These are phyloP conservation scores for Peucedramus taeniatus DNA, from an alignment of 2,113 vertebrate species.

Conservation along the genomic window DNA sequence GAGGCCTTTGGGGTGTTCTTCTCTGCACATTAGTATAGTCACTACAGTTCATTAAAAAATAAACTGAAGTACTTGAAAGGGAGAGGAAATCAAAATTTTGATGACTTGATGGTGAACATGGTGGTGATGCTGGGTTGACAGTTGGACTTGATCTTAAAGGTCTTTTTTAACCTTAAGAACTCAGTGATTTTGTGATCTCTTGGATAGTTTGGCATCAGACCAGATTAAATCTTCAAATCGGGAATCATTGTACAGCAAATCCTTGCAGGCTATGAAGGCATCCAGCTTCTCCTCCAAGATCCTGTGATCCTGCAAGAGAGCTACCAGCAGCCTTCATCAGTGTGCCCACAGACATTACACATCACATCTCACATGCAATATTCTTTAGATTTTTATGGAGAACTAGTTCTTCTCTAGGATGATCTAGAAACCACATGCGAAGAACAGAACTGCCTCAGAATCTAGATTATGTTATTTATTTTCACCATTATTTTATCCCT, in stretches of 20 bases:
- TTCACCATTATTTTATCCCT: neutral
- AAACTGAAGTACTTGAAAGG: neutral
- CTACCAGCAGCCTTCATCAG: neutral
- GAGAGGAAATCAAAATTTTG: neutral
- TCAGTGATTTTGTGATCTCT: neutral
- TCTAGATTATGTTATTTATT: neutral
- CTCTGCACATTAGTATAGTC: neutral
- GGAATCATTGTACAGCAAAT: neutral
- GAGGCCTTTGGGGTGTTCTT: neutral
- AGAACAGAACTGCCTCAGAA: neutral
- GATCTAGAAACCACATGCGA: neutral
- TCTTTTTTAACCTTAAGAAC: neutral
- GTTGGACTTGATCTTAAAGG: neutral
- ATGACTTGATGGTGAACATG: neutral
- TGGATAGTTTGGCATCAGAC: neutral
- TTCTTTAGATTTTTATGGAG: neutral
- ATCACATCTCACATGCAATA: neutral
- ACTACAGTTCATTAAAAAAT: neutral
- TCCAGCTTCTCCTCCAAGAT: neutral
- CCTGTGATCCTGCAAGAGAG: neutral
- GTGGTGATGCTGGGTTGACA: neutral
- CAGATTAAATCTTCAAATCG: neutral
- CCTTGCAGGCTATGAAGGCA: neutral
- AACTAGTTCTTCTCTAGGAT: neutral
- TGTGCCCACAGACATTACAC: fast-evolving